Base-by-base conservation (phyloP, 2,113 vertebrate species). In the Megaleporinus macrocephalus region DNA sequence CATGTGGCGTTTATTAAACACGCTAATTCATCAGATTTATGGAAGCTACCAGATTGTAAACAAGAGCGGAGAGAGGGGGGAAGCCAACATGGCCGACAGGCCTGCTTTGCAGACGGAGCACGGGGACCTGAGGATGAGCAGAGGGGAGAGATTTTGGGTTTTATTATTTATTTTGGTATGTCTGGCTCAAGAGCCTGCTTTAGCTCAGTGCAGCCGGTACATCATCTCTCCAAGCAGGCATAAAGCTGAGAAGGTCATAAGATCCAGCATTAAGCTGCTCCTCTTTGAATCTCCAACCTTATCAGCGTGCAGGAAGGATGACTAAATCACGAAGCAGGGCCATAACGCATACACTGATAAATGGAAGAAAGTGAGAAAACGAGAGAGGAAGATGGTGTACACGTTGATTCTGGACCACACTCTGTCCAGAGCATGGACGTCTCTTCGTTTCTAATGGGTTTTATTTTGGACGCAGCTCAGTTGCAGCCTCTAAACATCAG, bases 391-490 rank as follows among this genome's bases (percentile, higher is more conserved):
- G 72, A n/a, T 15, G 3, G 41, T 59, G 73, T 65, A 1, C 4
- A 36, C 78, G 69, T 85, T 84, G 73, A 77, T 71, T 78, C 75
- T 85, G 75, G 84, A 82, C 36, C 61, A 51, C 6, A 47, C 69
- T 0, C 27, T 47, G 59, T 44, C 61, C 61, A 73, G 83, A 86
- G 76, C 84, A 65, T 82, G 70, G 76, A 87, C 70, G 33, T 62
- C 71, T 44, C 85, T 83, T 80, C 51, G 36, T 81, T 87, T 66
- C 82, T 71, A 77, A 76, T 1, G 57, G 59, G 69, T 85, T 87
- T 87, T 87, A 88, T 75, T 86, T 84, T 84, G 80, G 83, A 90
- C 81, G 72, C 49, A 78, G 70, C 49, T n/a, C n/a, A n/a, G n/a
- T n/a, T n/a, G n/a, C n/a, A n/a, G n/a, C n/a, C n/a, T n/a, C n/a